Conservation (phyloP, 2,888 invertebrate species). For the Cephus pygmeus region DNA sequence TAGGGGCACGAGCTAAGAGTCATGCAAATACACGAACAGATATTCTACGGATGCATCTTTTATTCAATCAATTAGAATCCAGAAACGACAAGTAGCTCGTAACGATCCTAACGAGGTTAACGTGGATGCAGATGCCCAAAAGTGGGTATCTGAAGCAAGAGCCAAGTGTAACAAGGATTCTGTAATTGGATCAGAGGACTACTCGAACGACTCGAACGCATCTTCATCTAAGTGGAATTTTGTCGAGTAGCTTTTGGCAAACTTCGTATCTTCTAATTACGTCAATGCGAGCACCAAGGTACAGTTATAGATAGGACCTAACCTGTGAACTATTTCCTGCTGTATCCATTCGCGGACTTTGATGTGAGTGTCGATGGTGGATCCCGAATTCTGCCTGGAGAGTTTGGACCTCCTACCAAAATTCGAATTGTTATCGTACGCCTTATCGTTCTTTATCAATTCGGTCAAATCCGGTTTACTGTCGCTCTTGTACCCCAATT, state of each 20-base stretch:
- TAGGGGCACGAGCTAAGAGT: background rate
- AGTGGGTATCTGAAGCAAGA: background rate
- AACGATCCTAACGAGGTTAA: background rate
- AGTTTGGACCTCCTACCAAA: slow-evolving; percentile 74
- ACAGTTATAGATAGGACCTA: slow-evolving; percentile 21
- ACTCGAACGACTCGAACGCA: background rate
- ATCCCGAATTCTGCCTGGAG: slow-evolving; percentile 79
- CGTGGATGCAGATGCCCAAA: background rate
- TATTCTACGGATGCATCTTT: background rate
- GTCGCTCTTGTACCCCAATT: slow-evolving; percentile 67
- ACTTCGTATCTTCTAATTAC: background rate
- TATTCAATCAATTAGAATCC: background rate
- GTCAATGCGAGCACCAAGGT: slow-evolving; percentile 22
- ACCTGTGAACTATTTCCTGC: slow-evolving; percentile 78
- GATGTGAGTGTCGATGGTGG: slow-evolving; percentile 86
- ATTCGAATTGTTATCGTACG: slow-evolving; percentile 65
- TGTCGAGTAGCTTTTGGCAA: background rate
- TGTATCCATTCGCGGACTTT: slow-evolving; percentile 90
- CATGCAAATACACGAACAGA: background rate
- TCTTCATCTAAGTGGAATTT: background rate
- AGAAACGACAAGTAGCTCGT: background rate
- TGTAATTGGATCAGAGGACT: slow-evolving; percentile 1
- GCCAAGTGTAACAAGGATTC: background rate
- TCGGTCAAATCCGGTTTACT: slow-evolving; percentile 63
- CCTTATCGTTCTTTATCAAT: slow-evolving; percentile 63